These are phyloP conservation scores for Toxotes chatareus DNA, from an alignment of 2,113 vertebrate genomes.

Conservation along the genomic window DNA sequence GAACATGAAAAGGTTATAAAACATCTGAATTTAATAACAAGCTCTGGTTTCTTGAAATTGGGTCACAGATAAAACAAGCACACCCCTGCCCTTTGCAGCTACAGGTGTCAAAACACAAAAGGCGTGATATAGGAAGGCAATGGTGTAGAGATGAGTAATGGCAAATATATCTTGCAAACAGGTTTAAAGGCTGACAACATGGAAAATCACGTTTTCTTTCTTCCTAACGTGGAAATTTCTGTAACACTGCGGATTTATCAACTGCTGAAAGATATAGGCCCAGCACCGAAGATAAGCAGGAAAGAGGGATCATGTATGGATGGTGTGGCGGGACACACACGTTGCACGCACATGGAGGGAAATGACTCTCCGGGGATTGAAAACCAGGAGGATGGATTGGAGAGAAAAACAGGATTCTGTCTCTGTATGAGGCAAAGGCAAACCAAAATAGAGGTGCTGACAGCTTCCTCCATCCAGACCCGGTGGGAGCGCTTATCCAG, in stretches of 20 bases:
- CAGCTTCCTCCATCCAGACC: slow-evolving; percentile 75
- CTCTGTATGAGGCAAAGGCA: slow-evolving; percentile 66
- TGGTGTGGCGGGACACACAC: slow-evolving; percentile 39
- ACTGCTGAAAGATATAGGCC: slow-evolving; percentile 58
- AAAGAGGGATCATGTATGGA: slow-evolving; percentile 67
- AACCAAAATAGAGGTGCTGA: slow-evolving; percentile 80
- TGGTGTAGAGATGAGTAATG: slow-evolving; percentile 14
- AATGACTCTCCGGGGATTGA: slow-evolving; percentile 63
- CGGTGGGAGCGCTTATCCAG: slow-evolving; percentile 74
- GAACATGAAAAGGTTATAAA: not conserved
- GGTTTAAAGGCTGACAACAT: slow-evolving; percentile 45
- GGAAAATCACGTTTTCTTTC: slow-evolving; percentile 66
- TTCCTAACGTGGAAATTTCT: slow-evolving; percentile 44
- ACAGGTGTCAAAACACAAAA: slow-evolving; percentile 62
- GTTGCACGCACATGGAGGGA: slow-evolving; percentile 61
- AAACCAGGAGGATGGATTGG: slow-evolving; percentile 68
- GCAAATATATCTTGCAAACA: slow-evolving; percentile 39
- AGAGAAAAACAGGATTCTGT: slow-evolving; percentile 80
- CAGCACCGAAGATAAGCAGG: slow-evolving; percentile 60
- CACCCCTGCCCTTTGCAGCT: slow-evolving; percentile 2
- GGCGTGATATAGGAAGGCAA: slow-evolving; percentile 20
- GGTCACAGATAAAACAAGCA: not conserved
- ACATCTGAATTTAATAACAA: not conserved
- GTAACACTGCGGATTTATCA: slow-evolving; percentile 51
- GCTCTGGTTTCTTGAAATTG: not conserved